A percentile compares a stretch with the other conserved stretches of the same genome.
These are phyloP conservation scores for Ctenomys sociabilis DNA, from an alignment of 2,113 vertebrate genomes.

Conservation along the genomic window DNA sequence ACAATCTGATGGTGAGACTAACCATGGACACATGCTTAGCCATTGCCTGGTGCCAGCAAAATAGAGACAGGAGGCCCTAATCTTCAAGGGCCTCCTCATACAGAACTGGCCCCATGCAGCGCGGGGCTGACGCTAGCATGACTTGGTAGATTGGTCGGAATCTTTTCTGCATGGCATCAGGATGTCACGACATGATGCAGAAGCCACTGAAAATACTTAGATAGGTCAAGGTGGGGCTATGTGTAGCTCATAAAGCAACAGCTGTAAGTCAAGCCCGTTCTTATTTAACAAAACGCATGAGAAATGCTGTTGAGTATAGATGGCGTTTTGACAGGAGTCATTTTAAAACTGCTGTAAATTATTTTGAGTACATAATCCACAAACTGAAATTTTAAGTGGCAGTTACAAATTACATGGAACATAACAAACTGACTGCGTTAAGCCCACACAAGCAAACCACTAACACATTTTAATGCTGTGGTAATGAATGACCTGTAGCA, in stretches of 20 bases:
- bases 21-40: not conserved
- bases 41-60: not conserved
- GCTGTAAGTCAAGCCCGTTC: not conserved
- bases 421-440: slow-evolving; percentile 4
- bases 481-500: not conserved
- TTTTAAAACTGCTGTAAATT: not conserved
- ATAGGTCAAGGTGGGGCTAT: not conserved
- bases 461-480: not conserved
- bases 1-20: slow-evolving; percentile 6
- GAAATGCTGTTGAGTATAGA: not conserved
- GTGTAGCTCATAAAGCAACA: not conserved
- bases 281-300: slow-evolving; percentile 29
- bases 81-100: slow-evolving; percentile 1
- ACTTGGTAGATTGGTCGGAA: not conserved
- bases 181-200: not conserved
- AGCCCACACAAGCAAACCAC: slow-evolving; percentile 9
- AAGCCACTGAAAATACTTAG: not conserved
- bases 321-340: not conserved
- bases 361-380: slow-evolving; percentile 43
- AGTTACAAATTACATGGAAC: slow-evolving; percentile 28
- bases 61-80: not conserved
- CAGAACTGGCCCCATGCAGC: not conserved
- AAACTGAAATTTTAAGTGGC: slow-evolving; percentile 42
- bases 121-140: not conserved
- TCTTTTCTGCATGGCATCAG: slow-evolving; percentile 8